Conservation (phyloP, 30 jellyfish, hydroid and myxozoan species). For the Cassiopea andromeda region DNA sequence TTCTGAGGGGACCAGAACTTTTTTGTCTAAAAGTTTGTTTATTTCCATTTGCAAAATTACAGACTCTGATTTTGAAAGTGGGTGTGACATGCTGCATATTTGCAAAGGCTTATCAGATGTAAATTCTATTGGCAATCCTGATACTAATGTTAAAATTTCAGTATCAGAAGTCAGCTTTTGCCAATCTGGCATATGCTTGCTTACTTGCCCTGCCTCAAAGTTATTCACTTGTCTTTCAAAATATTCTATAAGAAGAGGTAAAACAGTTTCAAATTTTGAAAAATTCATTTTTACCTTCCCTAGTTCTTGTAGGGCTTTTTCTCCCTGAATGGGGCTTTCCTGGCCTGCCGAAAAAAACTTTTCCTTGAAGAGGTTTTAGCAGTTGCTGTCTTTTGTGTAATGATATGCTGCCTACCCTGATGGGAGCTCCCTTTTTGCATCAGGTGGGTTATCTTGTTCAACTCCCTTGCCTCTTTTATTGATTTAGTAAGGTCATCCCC, state of each 20-base stretch:
- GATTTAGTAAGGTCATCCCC: constrained; percentile 66
- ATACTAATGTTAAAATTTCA: too few species aligned
- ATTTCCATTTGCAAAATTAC: too few species aligned
- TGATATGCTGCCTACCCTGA: not conserved
- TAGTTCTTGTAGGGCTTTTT: constrained; percentile 22
- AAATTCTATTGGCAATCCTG: too few species aligned
- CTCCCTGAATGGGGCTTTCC: constrained; percentile 33
- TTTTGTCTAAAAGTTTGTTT: too few species aligned
- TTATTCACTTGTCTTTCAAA: constrained; percentile 7
- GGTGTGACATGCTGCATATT: not conserved
- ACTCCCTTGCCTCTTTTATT: constrained; percentile 32
- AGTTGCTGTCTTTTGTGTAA: not conserved
- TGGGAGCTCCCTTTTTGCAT: not conserved
- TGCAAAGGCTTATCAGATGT: not conserved
- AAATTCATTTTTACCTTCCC: constrained; percentile 1
- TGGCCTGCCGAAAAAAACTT: constrained; percentile 60
- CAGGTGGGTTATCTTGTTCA: not conserved
- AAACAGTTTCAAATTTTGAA: not conserved
- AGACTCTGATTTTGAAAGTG: too few species aligned
- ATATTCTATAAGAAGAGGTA: too few species aligned
- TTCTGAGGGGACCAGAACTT: constrained; percentile 12
- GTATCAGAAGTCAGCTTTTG: constrained; percentile 14
- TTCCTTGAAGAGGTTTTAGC: too few species aligned
- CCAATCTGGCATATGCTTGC: constrained; percentile 12
- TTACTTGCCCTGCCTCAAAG: constrained; percentile 34